Evolutionary conservation across 1,140 invertebrate species (phyloP).

Genomic region (Euglossa dilemma): DNA sequence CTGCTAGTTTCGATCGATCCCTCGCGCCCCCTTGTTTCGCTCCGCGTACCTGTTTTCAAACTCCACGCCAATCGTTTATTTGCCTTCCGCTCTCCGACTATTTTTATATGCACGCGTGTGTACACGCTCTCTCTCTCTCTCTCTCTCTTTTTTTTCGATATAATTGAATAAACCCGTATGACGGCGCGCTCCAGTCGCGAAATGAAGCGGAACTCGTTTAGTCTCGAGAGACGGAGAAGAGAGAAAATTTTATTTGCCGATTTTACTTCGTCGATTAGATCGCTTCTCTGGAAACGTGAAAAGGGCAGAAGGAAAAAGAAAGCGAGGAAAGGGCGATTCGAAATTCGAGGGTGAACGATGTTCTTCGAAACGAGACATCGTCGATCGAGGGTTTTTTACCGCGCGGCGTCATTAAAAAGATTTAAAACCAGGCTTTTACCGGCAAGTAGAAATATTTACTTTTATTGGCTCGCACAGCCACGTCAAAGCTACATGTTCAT

Average conservation of each 20-base stretch:
- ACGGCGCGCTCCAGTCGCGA: no score
- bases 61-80: background rate
- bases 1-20: background rate
- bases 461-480: constrained; percentile 9
- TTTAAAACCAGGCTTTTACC: background rate
- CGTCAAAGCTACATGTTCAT: background rate
- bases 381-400: background rate
- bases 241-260: no score
- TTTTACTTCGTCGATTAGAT: no score
- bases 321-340: no score
- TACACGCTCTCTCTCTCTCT: no score
- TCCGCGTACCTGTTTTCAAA: background rate
- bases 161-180: background rate
- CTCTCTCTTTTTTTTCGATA: background rate
- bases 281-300: no score
- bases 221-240: no score
- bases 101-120: no score
- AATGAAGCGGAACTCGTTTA: no score
- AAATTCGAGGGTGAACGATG: no score
- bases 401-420: background rate
- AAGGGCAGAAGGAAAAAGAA: no score
- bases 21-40: background rate
- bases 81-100: background rate
- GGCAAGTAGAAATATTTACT: constrained; percentile 13
- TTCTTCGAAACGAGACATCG: background rate